A percentile compares a stretch with the other conserved stretches of the same genome.
Evolutionary conservation across 2,797 vertebrate genomes (phyloP).

Genomic region (Prunella strophiata): DNA sequence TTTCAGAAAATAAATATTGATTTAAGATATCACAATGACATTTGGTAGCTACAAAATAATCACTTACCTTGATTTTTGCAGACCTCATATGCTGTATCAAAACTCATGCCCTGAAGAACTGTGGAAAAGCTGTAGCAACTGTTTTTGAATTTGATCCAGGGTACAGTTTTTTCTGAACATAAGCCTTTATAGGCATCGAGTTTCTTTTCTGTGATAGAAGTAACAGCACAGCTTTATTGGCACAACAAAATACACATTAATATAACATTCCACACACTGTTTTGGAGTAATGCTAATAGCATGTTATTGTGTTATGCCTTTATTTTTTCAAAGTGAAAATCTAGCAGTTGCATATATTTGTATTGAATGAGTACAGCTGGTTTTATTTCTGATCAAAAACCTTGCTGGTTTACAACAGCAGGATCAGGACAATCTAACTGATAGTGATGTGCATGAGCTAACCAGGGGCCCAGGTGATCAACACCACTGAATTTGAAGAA

Average conservation of each 20-base stretch:
- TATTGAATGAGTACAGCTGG: background rate
- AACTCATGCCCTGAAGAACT: constrained; percentile 80
- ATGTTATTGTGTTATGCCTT: background rate
- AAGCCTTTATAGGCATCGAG: constrained; percentile 71
- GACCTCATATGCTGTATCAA: constrained; percentile 86
- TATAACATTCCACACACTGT: background rate
- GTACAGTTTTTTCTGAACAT: constrained; percentile 81
- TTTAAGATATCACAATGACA: background rate
- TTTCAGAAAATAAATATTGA: background rate
- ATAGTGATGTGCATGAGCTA: background rate
- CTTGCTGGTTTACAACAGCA: background rate
- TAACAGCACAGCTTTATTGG: constrained; percentile 59
- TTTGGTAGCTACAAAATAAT: background rate
- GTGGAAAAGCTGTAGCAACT: constrained; percentile 93
- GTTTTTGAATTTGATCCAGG: constrained; percentile 88
- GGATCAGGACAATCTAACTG: background rate
- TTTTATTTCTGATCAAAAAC: background rate
- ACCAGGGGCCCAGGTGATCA: background rate
- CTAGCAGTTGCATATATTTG: background rate
- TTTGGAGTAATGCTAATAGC: constrained; percentile 15
- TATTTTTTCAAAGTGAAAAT: background rate
- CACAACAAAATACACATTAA: constrained; percentile 25
- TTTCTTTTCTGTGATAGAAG: constrained; percentile 80
- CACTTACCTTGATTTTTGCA: constrained; percentile 88
- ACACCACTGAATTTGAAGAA: background rate